These are phyloP conservation scores for Sigmodon hispidus DNA, from an alignment of 2,113 vertebrate species.

Conservation along the genomic window DNA sequence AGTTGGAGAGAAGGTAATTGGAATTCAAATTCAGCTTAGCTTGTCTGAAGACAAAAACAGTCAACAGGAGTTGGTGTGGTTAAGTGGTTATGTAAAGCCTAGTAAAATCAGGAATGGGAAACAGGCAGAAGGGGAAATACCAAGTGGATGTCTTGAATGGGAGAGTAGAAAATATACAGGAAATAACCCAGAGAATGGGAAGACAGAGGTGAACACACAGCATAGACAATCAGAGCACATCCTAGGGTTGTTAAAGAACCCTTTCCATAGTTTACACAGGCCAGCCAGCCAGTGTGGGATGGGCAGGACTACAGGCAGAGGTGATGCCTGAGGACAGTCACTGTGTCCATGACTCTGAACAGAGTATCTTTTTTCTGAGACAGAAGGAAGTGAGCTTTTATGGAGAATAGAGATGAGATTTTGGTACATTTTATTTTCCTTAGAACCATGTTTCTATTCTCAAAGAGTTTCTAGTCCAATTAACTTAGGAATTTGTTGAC, in stretches of 20 bases:
- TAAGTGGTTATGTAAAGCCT: slow-evolving; percentile 64
- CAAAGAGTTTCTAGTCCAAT: slow-evolving; percentile 25
- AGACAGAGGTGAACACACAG: accelerated
- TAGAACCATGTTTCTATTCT: slow-evolving; percentile 38
- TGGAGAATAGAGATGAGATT: neutral
- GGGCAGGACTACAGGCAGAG: neutral
- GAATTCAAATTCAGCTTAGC: slow-evolving; percentile 75
- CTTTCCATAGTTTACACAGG: neutral
- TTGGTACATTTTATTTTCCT: neutral
- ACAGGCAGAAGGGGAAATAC: neutral
- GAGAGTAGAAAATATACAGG: slow-evolving; percentile 53
- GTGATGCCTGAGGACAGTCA: neutral
- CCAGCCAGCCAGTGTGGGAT: neutral
- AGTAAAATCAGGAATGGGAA: slow-evolving; percentile 50
- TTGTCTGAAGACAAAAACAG: slow-evolving; percentile 52
- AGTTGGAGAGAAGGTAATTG: slow-evolving; percentile 63
- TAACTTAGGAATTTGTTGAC: slow-evolving; percentile 18
- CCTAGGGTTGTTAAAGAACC: neutral
- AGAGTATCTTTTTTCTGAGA: neutral
- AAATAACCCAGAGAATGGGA: neutral
- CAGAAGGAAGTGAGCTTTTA: neutral
- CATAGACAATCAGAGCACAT: neutral
- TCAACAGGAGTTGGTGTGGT: slow-evolving; percentile 27
- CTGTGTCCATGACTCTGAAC: neutral
- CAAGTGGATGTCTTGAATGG: neutral